Base-by-base conservation (phyloP, 2,113 vertebrate genomes). In the Apteryx mantelli region DNA sequence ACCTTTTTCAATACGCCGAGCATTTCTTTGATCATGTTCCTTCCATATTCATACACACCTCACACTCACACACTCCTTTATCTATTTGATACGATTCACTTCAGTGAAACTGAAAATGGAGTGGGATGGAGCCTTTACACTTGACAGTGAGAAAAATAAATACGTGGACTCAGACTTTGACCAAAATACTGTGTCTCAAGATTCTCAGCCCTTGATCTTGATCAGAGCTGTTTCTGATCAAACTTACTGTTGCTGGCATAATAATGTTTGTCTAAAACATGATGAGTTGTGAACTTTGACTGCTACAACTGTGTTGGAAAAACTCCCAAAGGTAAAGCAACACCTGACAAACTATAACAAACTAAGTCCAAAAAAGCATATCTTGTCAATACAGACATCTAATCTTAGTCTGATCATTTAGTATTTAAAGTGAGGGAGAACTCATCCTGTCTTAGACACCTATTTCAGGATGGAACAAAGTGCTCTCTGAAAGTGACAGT, bases 61-160 rank as follows among this genome's bases (percentile, higher is more conserved):
- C 34, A 71, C 19, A 32, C 1, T 5, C 0, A 0, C n/a, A 42
- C 1, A 2, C 4, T 46, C 4, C 65, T 71, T 76, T 38, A 42
- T 42, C 20, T n/a, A 4, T 30, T 77, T 48, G 11, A 63, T 48
- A 48, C 4, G 34, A 61, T 77, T 82, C 42, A 28, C 18, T 82
- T 82, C 38, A 21, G 11, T 78, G 64, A 78, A 82, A 55, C 7
- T 50, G 79, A 11, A 9, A 28, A 48, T 0, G 0, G 4, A 52
- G 18, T 60, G 32, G 32, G 10, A 60, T 19, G 17, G 18, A 64
- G 5, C 20, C 10, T 79, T 28, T 88, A 17, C 13, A 5, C 7
- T 28, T 63, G n/a, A 46, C 3, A 82, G 22, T 9, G 20, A 78
- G 21, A 85, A 91, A 25, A 88, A 80, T 25, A 70, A 88, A 91